Base-by-base conservation (phyloP, 2,797 vertebrate species). In the Esox masquinongy region DNA sequence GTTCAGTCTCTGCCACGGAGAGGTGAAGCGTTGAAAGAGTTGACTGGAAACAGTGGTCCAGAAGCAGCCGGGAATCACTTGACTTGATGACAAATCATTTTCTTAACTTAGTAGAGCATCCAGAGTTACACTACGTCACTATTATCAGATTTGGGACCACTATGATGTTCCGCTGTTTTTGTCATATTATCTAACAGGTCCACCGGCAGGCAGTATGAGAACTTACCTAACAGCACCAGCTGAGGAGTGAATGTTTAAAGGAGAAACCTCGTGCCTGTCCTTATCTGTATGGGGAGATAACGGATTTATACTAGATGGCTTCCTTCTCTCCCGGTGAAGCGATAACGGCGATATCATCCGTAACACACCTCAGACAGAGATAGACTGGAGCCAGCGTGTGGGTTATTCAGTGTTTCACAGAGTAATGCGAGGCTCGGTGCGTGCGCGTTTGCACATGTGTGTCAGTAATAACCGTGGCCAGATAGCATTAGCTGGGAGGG, bases 251-350 rank as follows among this genome's bases (percentile, higher is more conserved):
- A 26, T 31, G 26, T 26, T 16, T 15, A 24, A 11, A 31, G 61
- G 61, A 16, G 61, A 31, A 31, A 19, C 22, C 56, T 12, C 22
- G 24, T 24, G 64, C 5, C 31, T 19, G 29, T 47, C 24, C 3
- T 72, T 61, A 31, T 74, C 29, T 74, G 26, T 68, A 36, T 22
- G 31, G 24, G 39, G 29, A 79, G 78, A 76, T 82, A 82, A 77
- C 72, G 74, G 53, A 63, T 82, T 53, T 34, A 68, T 24, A 26
- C 70, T 24, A 73, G 76, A 75, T 82, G 80, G 19, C 1, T 36
- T 50, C 75, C 79, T 82, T 82, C 66, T 56, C 50, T 68, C n/a
- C 24, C 8, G n/a, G 67, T 56, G 22, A 70, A 47, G 43, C 43
- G 15, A 68, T 59, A 59, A 56, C 50, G 16, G 14, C 16, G 50